Evolutionary conservation across 2,113 vertebrate species (phyloP), one percentile per base, ranked within the genome.

Genomic region (Cnemophilus loriae): DNA sequence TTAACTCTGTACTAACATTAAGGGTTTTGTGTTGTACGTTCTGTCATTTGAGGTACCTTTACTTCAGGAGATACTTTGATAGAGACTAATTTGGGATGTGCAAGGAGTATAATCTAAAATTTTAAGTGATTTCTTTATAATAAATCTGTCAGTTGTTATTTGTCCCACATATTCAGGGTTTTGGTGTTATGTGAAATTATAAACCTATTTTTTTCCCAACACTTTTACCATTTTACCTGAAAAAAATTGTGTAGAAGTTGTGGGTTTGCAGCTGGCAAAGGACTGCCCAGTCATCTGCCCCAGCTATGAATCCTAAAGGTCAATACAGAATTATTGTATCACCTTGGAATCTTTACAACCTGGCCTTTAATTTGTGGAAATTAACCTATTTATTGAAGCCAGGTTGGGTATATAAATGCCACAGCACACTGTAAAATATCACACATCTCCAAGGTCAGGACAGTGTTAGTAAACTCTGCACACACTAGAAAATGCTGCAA

Each of bases 341-440:
- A 46, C 87, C 71, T 91, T 50, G 21, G 76, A 88, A 8, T 46
- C 21, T 87, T 94, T 96, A 95, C 92, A 95, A 95, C 50, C 46
- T 96, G 94, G 91, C 96, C 96, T 97, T 97, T 97, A 93, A 97
- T 97, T 97, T 97, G 87, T 24, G 39, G 82, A 97, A 96, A 96
- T 92, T 94, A 96, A 73, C 95, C 93, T 96, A 68, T 82, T 94
- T 96, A 97, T 90, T 96, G 69, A 87, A 95, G 93, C 92, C 96
- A 83, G 89, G 67, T 90, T 85, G 69, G 78, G 73, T 70, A 78
- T 83, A 93, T 83, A 97, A 97, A 97, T 95, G 96, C 98, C 97
- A 97, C 89, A 74, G 76, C 93, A 91, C 78, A 28, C 91, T 63
- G n/a, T 89, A 89, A 97, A 96, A 97, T 95, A 93, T 57, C 96